Evolutionary conservation across 2,797 vertebrate species (phyloP).

Genomic region (Lepilemur septentrionalis): DNA sequence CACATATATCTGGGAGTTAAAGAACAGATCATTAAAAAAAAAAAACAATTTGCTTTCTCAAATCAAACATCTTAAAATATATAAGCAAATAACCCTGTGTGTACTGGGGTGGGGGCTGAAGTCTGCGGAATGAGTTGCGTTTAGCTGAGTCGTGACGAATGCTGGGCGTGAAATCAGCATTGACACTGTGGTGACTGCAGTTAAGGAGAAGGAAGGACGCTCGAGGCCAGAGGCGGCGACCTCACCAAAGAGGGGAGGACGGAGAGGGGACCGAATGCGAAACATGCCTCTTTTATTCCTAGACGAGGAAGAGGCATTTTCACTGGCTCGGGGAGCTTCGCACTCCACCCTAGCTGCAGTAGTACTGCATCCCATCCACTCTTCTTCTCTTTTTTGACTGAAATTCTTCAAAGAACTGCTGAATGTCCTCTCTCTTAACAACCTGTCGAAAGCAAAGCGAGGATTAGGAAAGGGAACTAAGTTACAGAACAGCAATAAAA

Average conservation of each 20-base stretch:
- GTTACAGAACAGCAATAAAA: background rate
- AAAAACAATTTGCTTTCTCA: background rate
- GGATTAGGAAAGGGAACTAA: background rate
- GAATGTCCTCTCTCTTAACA: slow-evolving; percentile 89
- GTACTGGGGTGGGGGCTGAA: background rate
- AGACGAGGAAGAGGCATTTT: background rate
- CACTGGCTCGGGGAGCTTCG: background rate
- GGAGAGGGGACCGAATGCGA: slow-evolving; percentile 16
- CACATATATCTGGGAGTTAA: background rate
- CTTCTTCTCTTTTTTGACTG: slow-evolving; percentile 88
- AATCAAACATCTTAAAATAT: slow-evolving; percentile 23
- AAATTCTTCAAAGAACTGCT: slow-evolving; percentile 90
- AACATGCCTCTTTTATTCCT: slow-evolving; percentile 65
- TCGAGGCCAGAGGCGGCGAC: background rate
- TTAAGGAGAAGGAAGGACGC: slow-evolving; percentile 35
- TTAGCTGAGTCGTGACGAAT: background rate
- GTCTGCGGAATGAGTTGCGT: slow-evolving; percentile 40
- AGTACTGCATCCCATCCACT: slow-evolving; percentile 88
- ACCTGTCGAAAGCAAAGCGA: slow-evolving; percentile 79
- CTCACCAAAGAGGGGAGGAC: slow-evolving; percentile 43
- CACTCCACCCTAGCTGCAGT: slow-evolving; percentile 84
- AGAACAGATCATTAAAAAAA: background rate
- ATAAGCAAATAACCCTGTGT: background rate
- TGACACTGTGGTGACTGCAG: background rate
- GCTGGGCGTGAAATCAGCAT: slow-evolving; percentile 27